Evolutionary conservation across 2,888 invertebrate genomes (phyloP).

Genomic region (Leucozona laternaria): DNA sequence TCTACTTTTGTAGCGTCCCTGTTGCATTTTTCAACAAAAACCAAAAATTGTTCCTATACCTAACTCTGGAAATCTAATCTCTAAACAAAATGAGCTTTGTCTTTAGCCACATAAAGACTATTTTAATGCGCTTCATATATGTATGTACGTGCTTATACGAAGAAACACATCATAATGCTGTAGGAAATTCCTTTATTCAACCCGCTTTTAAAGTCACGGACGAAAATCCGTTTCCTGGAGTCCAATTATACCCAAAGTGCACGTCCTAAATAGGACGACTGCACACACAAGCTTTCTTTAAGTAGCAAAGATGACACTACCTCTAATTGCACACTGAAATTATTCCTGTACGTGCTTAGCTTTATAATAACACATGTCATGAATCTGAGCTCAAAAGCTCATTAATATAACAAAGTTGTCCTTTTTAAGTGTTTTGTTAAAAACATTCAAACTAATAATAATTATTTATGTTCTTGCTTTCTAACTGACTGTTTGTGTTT

Average conservation of each 20-base stretch:
- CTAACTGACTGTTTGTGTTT: conserved; percentile 29
- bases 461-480: conserved; percentile 44
- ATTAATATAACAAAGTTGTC: conserved; percentile 63
- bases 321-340: conserved; percentile 74
- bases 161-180: conserved; percentile 18
- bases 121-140: neutral
- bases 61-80: conserved; percentile 21
- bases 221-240: conserved; percentile 68
- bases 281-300: conserved; percentile 45
- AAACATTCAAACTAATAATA: conserved; percentile 58
- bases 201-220: conserved; percentile 56
- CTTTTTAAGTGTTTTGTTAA: conserved; percentile 46
- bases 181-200: conserved; percentile 46
- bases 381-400: conserved; percentile 65
- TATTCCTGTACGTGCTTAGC: conserved; percentile 60
- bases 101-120: neutral
- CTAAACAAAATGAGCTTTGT: conserved; percentile 5
- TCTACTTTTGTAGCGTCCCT: too few relatives aligned
- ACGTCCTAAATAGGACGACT: conserved; percentile 56
- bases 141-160: neutral
- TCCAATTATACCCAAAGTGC: conserved; percentile 71
- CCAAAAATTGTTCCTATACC: neutral
- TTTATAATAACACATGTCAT: conserved; percentile 65
- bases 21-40: too few relatives aligned
- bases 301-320: conserved; percentile 66